These are phyloP conservation scores for Sitobion miscanthi DNA, from an alignment of 1,140 invertebrate species.

Conservation along the genomic window DNA sequence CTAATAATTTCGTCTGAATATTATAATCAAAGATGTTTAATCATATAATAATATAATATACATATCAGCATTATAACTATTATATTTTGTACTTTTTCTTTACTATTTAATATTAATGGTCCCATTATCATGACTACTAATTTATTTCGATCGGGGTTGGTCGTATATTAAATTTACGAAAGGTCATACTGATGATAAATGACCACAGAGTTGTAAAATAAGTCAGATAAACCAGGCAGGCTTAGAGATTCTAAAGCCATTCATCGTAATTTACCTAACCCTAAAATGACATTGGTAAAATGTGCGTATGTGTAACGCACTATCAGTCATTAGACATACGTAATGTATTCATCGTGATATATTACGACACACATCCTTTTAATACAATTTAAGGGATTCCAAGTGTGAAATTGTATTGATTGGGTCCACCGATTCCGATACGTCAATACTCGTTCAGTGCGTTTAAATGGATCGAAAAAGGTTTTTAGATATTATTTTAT, in stretches of 20 bases:
- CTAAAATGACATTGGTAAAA: not conserved
- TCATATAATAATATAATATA: not conserved
- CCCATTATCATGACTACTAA: not conserved
- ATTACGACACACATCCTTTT: not conserved
- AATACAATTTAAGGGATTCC: not conserved
- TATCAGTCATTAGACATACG: not conserved
- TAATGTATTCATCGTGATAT: not conserved
- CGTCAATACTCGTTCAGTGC: not conserved
- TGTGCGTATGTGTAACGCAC: not conserved
- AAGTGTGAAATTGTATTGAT: not conserved
- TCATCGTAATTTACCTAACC: conserved; percentile 21
- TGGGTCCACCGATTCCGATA: not conserved
- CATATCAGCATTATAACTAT: not conserved
- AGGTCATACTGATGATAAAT: conserved; percentile 14
- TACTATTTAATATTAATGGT: not conserved
- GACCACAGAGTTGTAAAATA: not conserved
- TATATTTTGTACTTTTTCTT: not conserved
- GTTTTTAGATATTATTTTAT: not conserved
- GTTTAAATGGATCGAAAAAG: not conserved
- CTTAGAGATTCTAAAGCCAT: not conserved
- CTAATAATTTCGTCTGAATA: not conserved
- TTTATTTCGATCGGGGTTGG: not conserved
- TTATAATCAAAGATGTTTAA: not conserved
- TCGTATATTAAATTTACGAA: not conserved
- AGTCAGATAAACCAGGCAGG: not conserved